Evolutionary conservation across 2,888 invertebrate species (phyloP).

Genomic region (Chymomyza amoena): DNA sequence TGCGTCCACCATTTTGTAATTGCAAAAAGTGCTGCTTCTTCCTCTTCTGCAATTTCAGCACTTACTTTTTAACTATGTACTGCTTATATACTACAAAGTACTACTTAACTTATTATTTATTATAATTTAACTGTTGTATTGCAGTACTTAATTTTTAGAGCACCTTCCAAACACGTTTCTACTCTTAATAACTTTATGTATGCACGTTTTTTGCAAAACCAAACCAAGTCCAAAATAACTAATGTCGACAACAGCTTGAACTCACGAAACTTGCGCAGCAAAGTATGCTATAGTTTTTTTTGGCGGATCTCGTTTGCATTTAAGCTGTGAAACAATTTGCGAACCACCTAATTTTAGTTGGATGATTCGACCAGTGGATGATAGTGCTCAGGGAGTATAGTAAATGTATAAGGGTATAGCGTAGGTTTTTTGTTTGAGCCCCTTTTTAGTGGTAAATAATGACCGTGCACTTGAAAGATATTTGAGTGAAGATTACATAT

Average conservation of each 20-base stretch:
- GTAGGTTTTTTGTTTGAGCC: no score
- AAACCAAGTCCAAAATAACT: not conserved
- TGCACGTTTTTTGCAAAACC: conserved; percentile 32
- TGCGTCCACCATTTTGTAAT: conserved; percentile 10
- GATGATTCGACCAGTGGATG: no score
- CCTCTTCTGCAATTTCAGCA: not conserved
- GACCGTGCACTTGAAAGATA: no score
- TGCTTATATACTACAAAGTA: not conserved
- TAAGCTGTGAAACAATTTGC: no score
- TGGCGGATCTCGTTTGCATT: no score
- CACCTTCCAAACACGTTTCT: conserved; percentile 37
- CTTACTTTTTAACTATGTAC: not conserved
- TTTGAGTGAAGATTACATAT: no score
- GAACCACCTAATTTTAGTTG: no score
- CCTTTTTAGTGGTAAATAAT: no score
- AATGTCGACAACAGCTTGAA: not conserved
- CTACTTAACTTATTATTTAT: conserved; percentile 4
- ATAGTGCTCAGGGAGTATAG: no score
- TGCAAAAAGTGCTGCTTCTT: not conserved
- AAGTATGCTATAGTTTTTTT: not conserved
- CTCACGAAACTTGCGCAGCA: not conserved
- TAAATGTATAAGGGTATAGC: no score
- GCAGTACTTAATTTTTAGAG: conserved; percentile 53
- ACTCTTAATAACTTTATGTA: conserved; percentile 4
- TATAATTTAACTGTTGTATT: conserved; percentile 29